Conservation (phyloP, 2,797 vertebrate species). For the Accipiter minullus region DNA sequence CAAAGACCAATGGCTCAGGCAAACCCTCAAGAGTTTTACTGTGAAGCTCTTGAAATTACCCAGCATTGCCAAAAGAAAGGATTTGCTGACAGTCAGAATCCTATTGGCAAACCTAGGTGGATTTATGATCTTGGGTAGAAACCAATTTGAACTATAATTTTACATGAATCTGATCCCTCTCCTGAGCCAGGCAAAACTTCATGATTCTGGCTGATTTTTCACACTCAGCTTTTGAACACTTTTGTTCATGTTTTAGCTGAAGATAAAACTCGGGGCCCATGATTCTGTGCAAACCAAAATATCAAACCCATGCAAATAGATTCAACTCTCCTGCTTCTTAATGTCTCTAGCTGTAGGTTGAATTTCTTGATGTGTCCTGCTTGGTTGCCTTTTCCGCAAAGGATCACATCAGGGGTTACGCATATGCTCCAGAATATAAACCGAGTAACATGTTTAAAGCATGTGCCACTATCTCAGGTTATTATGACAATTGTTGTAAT, state of each 20-base stretch:
- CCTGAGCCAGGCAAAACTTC: conserved; percentile 57
- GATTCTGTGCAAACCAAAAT: neutral
- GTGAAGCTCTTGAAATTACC: conserved; percentile 30
- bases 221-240: neutral
- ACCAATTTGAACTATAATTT: conserved; percentile 61
- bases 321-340: neutral
- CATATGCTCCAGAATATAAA: neutral
- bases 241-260: neutral
- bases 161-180: conserved; percentile 51
- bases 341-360: neutral
- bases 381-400: neutral
- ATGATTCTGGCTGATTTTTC: conserved; percentile 59
- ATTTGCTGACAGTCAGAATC: conserved; percentile 66
- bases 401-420: neutral
- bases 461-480: neutral
- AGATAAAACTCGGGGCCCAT: neutral
- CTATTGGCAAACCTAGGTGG: conserved; percentile 59
- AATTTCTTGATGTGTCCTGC: neutral
- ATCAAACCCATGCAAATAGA: neutral
- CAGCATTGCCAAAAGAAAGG: conserved; percentile 43
- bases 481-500: neutral
- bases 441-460: neutral
- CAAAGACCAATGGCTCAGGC: neutral
- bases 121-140: conserved; percentile 66
- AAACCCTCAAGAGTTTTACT: neutral